Percentiles rank a stretch among this genome's conserved stretches.
Evolutionary conservation across 2,113 vertebrate species (phyloP).

Genomic region (Antigone vipio): DNA sequence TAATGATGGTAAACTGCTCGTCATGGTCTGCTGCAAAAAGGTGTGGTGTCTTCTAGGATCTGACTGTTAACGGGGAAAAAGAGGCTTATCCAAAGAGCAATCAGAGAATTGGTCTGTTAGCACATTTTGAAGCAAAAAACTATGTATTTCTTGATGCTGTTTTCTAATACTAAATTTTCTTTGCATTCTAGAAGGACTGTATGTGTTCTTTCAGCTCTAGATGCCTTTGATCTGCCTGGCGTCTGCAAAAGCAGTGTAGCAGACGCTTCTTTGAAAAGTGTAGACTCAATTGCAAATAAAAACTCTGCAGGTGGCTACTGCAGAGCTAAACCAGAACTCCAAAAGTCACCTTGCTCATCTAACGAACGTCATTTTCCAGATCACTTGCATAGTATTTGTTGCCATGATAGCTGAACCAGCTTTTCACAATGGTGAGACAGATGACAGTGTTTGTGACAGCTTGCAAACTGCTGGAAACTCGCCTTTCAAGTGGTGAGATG

Average conservation of each 20-base stretch:
- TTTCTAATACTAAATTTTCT: neutral
- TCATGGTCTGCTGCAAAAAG: neutral
- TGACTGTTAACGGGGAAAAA: neutral
- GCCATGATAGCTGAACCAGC: neutral
- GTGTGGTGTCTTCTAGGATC: neutral
- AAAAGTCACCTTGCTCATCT: neutral
- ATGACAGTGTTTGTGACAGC: neutral
- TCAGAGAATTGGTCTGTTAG: neutral
- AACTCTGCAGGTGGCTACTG: rapidly evolving
- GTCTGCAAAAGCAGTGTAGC: neutral
- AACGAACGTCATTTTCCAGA: neutral
- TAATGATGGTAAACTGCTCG: neutral
- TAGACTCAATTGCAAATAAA: neutral
- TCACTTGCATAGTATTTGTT: neutral
- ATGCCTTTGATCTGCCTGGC: neutral
- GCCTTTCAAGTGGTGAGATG: neutral
- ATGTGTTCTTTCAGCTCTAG: neutral
- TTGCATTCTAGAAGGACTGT: neutral
- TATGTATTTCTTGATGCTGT: neutral
- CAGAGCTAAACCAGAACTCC: neutral
- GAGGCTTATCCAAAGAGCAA: neutral
- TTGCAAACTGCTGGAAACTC: neutral
- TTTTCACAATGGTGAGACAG: neutral
- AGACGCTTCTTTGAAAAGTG: neutral
- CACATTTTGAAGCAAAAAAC: neutral